A percentile compares a stretch with the other conserved stretches of the same genome.
Conservation (phyloP, 2,797 vertebrate species). For the Apodemus agrarius region DNA sequence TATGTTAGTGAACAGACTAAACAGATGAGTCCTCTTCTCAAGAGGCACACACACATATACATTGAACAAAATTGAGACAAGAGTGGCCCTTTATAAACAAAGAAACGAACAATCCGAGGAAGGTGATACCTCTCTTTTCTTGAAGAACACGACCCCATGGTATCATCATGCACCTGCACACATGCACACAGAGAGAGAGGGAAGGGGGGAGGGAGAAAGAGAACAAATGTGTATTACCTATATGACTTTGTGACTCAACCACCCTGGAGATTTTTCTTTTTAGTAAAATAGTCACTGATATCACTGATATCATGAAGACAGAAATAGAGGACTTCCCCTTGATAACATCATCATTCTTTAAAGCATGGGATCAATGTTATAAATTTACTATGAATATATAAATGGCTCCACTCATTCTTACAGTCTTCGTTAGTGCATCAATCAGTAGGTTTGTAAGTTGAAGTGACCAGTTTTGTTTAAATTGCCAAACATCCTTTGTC, state of each 20-base stretch:
- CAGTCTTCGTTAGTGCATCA: neutral
- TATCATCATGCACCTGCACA: neutral
- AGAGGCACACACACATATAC: too few species aligned
- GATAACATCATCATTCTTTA: neutral
- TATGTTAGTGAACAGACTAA: neutral
- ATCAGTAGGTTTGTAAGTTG: neutral
- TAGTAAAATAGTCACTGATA: neutral
- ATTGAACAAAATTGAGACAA: too few species aligned
- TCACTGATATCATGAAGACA: neutral
- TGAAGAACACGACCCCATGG: neutral
- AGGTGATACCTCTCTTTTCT: neutral
- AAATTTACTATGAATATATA: neutral
- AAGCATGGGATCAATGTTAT: neutral
- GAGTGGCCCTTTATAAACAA: neutral
- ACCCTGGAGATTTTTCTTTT: neutral
- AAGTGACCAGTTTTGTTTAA: constrained; percentile 22
- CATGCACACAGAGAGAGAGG: neutral
- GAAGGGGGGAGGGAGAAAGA: too few species aligned
- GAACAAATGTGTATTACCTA: neutral
- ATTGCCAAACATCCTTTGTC: neutral
- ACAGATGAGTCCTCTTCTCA: neutral
- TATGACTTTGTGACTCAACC: neutral
- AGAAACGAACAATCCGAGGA: too few species aligned
- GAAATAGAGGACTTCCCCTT: rapidly evolving
- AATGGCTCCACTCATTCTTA: neutral